These are phyloP conservation scores for Yponomeuta cagnagella DNA, from an alignment of 2,888 invertebrate genomes.

Conservation along the genomic window DNA sequence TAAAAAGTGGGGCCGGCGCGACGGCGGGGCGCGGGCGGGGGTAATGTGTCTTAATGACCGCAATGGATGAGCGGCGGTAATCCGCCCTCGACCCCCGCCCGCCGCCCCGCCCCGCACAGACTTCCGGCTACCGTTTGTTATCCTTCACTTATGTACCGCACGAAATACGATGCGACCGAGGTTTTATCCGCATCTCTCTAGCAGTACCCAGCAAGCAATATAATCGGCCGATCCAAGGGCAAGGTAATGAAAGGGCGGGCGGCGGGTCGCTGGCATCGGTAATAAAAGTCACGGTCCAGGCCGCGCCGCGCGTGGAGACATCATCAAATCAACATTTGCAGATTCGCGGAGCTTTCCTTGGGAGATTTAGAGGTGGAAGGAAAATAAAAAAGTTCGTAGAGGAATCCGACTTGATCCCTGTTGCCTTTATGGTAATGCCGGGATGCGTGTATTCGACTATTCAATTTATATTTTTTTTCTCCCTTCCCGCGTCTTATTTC, in stretches of 20 bases:
- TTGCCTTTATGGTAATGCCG: constrained; percentile 74
- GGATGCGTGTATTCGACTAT: constrained; percentile 76
- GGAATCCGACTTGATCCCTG: constrained; percentile 74
- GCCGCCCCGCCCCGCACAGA: constrained; percentile 39
- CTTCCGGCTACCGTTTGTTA: constrained; percentile 49
- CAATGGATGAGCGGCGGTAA: constrained; percentile 67
- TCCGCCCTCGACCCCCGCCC: constrained; percentile 42
- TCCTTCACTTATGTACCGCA: constrained; percentile 13
- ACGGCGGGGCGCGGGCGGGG: constrained; percentile 31
- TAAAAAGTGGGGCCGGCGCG: constrained; percentile 60
- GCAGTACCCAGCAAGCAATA: not conserved
- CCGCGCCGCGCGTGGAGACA: constrained; percentile 33
- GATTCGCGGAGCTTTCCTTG: constrained; percentile 73
- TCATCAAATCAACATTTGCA: constrained; percentile 77
- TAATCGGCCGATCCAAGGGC: not conserved
- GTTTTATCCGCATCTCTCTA: not conserved
- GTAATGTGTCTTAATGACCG: constrained; percentile 75
- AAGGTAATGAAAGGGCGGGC: constrained; percentile 1
- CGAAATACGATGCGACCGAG: not conserved
- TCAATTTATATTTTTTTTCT: constrained; percentile 74
- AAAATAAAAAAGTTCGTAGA: constrained; percentile 76
- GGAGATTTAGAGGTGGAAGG: constrained; percentile 75
- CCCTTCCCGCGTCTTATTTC: constrained; percentile 55
- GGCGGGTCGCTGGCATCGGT: constrained; percentile 7
- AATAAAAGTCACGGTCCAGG: constrained; percentile 22